phyloP scores from a whole-genome alignment of 2,888 invertebrate species.

The Cecidostiba fungosa region DNA sequence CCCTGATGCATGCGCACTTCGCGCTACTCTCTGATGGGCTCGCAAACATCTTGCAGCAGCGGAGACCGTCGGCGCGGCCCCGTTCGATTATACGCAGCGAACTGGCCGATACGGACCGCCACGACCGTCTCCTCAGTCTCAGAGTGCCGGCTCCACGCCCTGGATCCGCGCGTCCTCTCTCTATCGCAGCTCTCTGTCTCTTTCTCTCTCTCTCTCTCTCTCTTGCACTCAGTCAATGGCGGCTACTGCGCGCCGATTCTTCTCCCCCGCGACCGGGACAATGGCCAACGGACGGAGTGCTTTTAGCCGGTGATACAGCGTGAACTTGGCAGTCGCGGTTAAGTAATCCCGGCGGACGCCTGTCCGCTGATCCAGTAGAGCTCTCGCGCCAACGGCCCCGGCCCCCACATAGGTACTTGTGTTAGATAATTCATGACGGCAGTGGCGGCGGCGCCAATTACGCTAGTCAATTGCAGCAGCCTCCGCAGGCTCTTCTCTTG shows the following conservation, averaged over 20 bases:
- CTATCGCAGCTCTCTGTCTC: conserved; percentile 20
- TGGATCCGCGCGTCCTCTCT: conserved; percentile 2
- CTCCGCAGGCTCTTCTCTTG: neutral
- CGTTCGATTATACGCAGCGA: conserved; percentile 12
- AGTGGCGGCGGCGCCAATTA: neutral
- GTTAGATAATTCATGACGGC: conserved; percentile 44
- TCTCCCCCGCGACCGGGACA: neutral
- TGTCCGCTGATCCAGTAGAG: neutral
- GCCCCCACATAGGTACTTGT: neutral
- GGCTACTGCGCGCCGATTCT: conserved; percentile 37
- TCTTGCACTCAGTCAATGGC: conserved; percentile 30
- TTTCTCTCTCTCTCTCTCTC: neutral
- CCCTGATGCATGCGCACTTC: neutral
- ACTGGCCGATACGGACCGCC: neutral
- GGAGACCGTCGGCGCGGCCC: neutral
- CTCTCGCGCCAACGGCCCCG: neutral
- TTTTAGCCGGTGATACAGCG: neutral
- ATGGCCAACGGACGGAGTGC: neutral
- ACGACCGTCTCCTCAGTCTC: neutral
- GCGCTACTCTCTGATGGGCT: neutral
- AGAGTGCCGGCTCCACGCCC: conserved; percentile 46
- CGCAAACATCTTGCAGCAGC: neutral
- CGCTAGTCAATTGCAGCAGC: neutral
- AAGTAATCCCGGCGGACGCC: too few relatives aligned
- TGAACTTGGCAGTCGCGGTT: neutral